These are phyloP conservation scores for Anas bernieri DNA, from an alignment of 2,797 vertebrate species.

Conservation along the genomic window DNA sequence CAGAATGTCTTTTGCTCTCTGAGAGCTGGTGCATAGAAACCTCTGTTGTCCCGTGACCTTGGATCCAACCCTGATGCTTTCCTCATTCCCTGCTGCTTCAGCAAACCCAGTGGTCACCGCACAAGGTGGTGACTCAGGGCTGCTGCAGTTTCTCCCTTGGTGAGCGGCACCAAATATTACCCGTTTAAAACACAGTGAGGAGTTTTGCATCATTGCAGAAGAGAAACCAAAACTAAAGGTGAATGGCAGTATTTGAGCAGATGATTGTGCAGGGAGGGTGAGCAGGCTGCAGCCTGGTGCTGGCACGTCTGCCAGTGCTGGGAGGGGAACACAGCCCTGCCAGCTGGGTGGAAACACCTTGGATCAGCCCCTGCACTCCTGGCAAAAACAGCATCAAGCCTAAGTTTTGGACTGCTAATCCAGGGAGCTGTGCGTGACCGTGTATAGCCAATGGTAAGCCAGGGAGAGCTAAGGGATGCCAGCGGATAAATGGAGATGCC, in stretches of 20 bases:
- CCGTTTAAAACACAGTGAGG: not conserved
- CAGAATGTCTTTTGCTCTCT: not conserved
- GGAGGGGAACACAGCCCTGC: not conserved
- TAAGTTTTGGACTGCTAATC: rapidly evolving
- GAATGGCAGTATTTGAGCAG: not conserved
- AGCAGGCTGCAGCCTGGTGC: not conserved
- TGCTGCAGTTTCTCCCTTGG: not conserved
- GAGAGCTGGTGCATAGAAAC: not conserved
- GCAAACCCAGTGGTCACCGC: not conserved
- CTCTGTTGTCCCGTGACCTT: not conserved
- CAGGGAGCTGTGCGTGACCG: not conserved
- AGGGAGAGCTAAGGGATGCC: not conserved
- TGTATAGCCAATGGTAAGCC: not conserved
- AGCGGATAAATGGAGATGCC: not conserved
- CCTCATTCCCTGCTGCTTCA: not conserved
- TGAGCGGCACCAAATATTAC: not conserved
- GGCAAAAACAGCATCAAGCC: not conserved
- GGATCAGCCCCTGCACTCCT: not conserved
- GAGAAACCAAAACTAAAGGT: not conserved
- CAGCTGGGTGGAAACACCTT: not conserved
- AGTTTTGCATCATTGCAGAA: not conserved
- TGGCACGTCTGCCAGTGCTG: too few relatives aligned
- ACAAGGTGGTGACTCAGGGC: not conserved
- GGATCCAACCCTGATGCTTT: not conserved
- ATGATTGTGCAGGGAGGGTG: rapidly evolving